Base-by-base conservation (phyloP, 2,113 vertebrate genomes). In the Prunella himalayana region DNA sequence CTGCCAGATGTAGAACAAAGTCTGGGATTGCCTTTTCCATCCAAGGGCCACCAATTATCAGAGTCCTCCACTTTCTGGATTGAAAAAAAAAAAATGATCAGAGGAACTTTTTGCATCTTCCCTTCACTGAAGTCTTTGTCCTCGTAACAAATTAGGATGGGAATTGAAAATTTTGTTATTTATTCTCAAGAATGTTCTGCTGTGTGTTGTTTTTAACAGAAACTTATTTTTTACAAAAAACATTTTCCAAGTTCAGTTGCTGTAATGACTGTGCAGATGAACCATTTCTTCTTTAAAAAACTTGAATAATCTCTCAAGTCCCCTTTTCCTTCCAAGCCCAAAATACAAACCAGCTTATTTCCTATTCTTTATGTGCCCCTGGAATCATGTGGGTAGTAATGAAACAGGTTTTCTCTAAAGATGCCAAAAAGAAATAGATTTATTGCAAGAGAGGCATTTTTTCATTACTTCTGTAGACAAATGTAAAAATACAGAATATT, bases 101-200 rank as follows among this genome's bases (percentile, higher is more conserved):
- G 37, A 69, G 9, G 17, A 73, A 11, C 8, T 30, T 92, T 37
- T 54, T 39, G 11, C 12, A 16, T 47, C 39, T 66, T 77, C 21
- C 22, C 47, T 86, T 78, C 11, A n/a, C 41, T 23, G 2, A 33
- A 57, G 14, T 15, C 12, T 49, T 72, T 28, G 10, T 51, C 56
- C 0, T 0, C 2, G 0, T 60, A 45, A 27, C 23, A 23, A 45
- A 44, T n/a, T 4, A 35, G 54, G 33, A 21, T 0, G 2, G 51
- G 49, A 76, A 8, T 33, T 22, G 11, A 41, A 9, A 20, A 76
- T 49, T 15, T 2, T 5, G 4, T 35, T 79, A 7, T 7, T 59
- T 79, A 5, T 41, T 92, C 50, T 82, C 60, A 15, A 14, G 39
- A 82, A 41, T 12, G 6, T 80, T 80, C 10, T 16, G 7, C 9